Evolutionary conservation across 1,140 invertebrate genomes (phyloP).

Genomic region (Panagrolaimus sp.): DNA sequence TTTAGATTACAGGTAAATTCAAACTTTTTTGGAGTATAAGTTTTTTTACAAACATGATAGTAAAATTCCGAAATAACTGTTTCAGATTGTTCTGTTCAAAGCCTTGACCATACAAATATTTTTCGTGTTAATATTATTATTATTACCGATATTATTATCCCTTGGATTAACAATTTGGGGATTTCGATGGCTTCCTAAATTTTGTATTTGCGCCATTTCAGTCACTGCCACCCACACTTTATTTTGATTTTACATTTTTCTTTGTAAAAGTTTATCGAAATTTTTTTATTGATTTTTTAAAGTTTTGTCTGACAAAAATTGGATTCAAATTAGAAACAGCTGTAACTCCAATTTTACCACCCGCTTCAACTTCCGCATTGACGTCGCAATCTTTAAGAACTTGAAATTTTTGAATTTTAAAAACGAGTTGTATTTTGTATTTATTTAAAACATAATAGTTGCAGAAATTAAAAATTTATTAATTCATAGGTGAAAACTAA

Average conservation of each 20-base stretch:
- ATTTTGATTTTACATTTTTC: background rate
- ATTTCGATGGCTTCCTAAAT: background rate
- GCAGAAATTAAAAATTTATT: too few relatives aligned
- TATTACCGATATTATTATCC: background rate
- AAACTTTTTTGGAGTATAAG: too few relatives aligned
- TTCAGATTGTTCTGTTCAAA: background rate
- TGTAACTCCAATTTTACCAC: too few relatives aligned
- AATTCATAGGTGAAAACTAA: too few relatives aligned
- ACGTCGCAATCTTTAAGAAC: too few relatives aligned
- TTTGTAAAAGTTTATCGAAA: background rate
- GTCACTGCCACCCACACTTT: background rate
- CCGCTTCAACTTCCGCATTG: too few relatives aligned
- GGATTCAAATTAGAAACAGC: too few relatives aligned
- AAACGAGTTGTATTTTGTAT: too few relatives aligned
- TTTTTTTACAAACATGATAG: too few relatives aligned
- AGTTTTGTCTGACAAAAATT: background rate
- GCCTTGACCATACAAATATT: background rate
- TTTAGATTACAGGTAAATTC: background rate
- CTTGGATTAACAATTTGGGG: background rate
- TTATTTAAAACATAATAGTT: too few relatives aligned
- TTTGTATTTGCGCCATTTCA: background rate
- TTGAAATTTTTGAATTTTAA: too few relatives aligned
- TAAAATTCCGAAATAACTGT: background rate
- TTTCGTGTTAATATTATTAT: background rate
- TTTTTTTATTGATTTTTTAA: background rate